Evolutionary conservation across 1,140 invertebrate species (phyloP), one percentile per base, ranked within the genome.

Genomic region (Scaptomyza pallida): DNA sequence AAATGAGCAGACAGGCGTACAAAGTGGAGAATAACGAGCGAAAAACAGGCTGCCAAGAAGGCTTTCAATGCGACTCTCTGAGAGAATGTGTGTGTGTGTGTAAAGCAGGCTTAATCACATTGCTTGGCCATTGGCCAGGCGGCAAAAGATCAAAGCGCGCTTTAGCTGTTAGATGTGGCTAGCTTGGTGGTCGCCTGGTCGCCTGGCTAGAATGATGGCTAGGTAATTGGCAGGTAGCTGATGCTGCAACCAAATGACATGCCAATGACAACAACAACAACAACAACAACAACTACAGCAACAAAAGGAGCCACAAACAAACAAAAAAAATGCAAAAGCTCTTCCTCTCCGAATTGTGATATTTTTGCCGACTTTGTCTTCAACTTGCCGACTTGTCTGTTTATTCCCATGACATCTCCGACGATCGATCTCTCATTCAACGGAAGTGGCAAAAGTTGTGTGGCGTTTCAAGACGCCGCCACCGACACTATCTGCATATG

Each of bases 111-210:
- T 89, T 89, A 89, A 89, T 89, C 86, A 89, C 81, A 89, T 89
- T 89, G 86, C 80, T 69, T 89, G 86, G 86, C 86, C 86, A 89
- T 89, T 89, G 86, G 86, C 86, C 81, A 81, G 72, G 80, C 85
- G 82, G 82, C 61, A 33, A 5, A 80, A 89, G 70, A 89, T 89
- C 81, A 88, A 88, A 88, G 82, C 52, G 62, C 50, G 71, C 71
- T 61, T 72, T 72, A 41, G 64, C 82, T 88, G 82, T 82, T 82
- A 88, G 82, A 88, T 67, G 78, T 75, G 78, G 64, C 82, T 82
- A 88, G 78, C 82, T 75, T 88, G 82, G 82, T 88, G 82, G 82
- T 88, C 82, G 78, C 64, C 72, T 59, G 71, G 43, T 16, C 26
- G 37, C 33, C 45, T 81, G 48, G 68, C 81, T 86, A 86, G 81